Evolutionary conservation across 1,140 invertebrate species (phyloP).

Genomic region (Nephotettix cincticeps): DNA sequence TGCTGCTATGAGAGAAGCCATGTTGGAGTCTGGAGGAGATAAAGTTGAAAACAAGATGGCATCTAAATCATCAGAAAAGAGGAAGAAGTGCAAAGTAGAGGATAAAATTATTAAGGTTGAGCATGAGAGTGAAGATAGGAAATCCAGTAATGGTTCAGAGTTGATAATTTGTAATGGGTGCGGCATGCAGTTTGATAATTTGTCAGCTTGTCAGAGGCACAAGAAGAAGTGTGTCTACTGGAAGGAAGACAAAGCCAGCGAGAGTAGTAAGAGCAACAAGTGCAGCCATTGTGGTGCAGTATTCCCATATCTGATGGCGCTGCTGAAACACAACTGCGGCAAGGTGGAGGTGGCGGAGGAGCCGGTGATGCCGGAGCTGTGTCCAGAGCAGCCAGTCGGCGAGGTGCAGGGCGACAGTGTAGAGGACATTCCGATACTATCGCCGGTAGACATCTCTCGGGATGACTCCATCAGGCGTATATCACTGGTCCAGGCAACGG

Average conservation of each 20-base stretch:
- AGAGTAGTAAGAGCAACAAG: background rate
- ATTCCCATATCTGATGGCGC: conserved; percentile 11
- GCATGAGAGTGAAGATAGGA: background rate
- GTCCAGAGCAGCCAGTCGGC: conserved; percentile 12
- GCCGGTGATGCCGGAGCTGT: conserved; percentile 20
- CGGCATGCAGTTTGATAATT: conserved; percentile 29
- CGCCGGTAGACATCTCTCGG: conserved; percentile 12
- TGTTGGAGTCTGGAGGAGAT: conserved; percentile 23
- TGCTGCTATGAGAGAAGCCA: conserved; percentile 33
- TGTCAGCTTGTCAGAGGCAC: conserved; percentile 23
- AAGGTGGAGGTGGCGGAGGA: background rate
- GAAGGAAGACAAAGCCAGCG: conserved; percentile 7
- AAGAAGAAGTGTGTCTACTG: conserved; percentile 30
- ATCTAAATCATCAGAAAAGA: background rate
- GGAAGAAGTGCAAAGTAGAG: conserved; percentile 3
- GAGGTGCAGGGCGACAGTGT: background rate
- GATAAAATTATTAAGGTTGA: background rate
- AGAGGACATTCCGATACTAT: conserved; percentile 27
- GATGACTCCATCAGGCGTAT: background rate
- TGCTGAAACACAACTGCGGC: conserved; percentile 16
- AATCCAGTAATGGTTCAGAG: too few species aligned
- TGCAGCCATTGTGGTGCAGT: conserved; percentile 7
- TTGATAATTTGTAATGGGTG: conserved; percentile 28
- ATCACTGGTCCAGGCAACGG: background rate
- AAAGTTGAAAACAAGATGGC: background rate